Conservation (phyloP, 2,888 invertebrate species). For the Cerastis leucographa region DNA sequence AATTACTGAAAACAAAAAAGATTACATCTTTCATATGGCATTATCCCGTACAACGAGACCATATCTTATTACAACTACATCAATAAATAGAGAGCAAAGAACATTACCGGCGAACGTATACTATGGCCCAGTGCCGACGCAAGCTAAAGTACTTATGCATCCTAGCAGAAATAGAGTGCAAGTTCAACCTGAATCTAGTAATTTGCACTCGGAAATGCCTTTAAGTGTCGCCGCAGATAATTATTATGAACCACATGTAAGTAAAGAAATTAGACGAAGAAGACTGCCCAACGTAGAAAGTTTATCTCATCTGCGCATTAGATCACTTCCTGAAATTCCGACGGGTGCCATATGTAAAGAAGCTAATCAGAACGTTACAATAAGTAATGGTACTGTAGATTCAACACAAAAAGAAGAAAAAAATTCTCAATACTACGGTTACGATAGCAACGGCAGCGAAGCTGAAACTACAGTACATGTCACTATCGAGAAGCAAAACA, state of each 20-base stretch:
- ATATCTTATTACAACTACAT: constrained; percentile 51
- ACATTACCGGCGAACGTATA: constrained; percentile 64
- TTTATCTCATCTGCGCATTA: constrained; percentile 58
- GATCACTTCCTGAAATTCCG: constrained; percentile 72
- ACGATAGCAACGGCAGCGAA: constrained; percentile 88
- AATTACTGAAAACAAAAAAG: constrained; percentile 77
- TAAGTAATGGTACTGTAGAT: constrained; percentile 26
- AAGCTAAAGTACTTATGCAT: constrained; percentile 46
- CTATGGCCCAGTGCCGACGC: constrained; percentile 56
- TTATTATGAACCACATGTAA: constrained; percentile 54
- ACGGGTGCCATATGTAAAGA: constrained; percentile 37
- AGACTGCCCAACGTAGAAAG: constrained; percentile 72
- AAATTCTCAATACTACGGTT: constrained; percentile 85
- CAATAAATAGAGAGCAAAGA: constrained; percentile 62
- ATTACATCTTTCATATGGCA: constrained; percentile 77
- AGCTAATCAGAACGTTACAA: constrained; percentile 13
- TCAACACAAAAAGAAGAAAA: constrained; percentile 63
- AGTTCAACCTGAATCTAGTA: constrained; percentile 32
- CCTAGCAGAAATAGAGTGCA: constrained; percentile 53
- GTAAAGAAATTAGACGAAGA: constrained; percentile 61
- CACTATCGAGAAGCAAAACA: constrained; percentile 81
- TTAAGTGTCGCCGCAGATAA: constrained; percentile 57
- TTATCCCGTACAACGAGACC: constrained; percentile 58
- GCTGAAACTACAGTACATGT: constrained; percentile 89
- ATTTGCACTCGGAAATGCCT: constrained; percentile 36